Evolutionary conservation across 2,797 vertebrate genomes (phyloP), one percentile per base, ranked within the genome.

Genomic region (Hirundo rustica): DNA sequence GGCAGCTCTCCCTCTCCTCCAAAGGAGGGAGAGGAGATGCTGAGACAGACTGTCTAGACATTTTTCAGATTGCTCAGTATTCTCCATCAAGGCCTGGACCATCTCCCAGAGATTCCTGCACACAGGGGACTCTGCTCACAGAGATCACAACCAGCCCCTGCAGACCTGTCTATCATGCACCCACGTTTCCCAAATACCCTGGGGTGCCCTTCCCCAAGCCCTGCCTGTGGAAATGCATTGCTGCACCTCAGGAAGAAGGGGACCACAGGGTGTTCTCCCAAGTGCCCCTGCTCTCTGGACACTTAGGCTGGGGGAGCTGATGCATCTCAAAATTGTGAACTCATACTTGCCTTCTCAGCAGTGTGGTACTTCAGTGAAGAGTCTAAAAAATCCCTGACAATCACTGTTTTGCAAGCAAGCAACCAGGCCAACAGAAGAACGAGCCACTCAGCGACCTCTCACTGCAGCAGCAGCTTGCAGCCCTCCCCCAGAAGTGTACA

Each of bases 41-140:
- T 97, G 94, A 97, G 96, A 97, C 95, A 88, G 92, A 94, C 96
- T 96, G 96, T 97, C 96, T 97, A 97, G 96, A 97, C 96, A 96
- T 96, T 97, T 96, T 95, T 96, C 88, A 96, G 90, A 96, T 96
- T 95, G 92, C 86, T 96, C 80, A 94, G 95, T 95, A 91, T 79
- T 97, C 96, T 96, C 90, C 93, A 95, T 78, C 95, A 95, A 87
- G 77, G 92, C 47, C 96, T 97, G 96, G 96, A 97, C 58, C 88
- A 83, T 89, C 80, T 97, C 96, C 96, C 96, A 96, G 94, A 96
- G 96, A 96, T 95, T 97, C 94, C 92, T 95, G 65, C 85, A 80
- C 92, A 94, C 88, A 87, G 58, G 96, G 90, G 93, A 96, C 90
- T 96, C 74, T 19, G 22, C 81, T 90, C 61, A 81, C 38, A 65